phyloP scores from a whole-genome alignment of 1,140 invertebrate genomes.

The Hermatobates lingyangjiaoensis region DNA sequence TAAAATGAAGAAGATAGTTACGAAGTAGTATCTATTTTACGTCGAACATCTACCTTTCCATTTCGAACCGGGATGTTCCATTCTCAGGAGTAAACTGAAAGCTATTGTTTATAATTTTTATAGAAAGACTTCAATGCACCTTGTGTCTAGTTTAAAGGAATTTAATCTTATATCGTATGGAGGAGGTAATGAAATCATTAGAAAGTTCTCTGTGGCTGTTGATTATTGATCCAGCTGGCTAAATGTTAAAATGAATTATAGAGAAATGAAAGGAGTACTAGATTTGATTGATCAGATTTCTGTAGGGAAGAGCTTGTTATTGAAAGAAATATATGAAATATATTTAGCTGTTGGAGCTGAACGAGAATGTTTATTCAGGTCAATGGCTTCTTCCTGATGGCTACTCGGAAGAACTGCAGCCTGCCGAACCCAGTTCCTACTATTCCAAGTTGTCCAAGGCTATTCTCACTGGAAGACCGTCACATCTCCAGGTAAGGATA shows the following conservation, averaged over 20 bases:
- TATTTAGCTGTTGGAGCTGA: background rate
- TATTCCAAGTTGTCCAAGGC: constrained; percentile 7
- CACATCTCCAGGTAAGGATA: constrained; percentile 7
- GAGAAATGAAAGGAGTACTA: background rate
- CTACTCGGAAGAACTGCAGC: constrained; percentile 2
- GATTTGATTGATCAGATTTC: background rate
- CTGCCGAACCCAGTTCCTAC: constrained; percentile 3
- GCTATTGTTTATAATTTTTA: too few relatives aligned
- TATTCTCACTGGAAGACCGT: constrained; percentile 9
- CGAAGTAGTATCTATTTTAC: too few relatives aligned
- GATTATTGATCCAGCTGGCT: background rate
- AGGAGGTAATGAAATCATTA: too few relatives aligned
- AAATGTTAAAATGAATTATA: background rate
- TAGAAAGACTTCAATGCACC: too few relatives aligned
- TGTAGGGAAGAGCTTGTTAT: background rate
- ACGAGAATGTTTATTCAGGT: background rate
- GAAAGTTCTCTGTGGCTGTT: background rate
- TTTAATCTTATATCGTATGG: too few relatives aligned
- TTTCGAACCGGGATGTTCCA: too few relatives aligned
- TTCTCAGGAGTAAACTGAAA: too few relatives aligned
- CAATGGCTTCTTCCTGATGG: constrained; percentile 8
- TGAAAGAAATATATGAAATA: background rate
- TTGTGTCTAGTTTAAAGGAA: too few relatives aligned
- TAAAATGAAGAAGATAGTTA: too few relatives aligned
- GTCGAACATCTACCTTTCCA: too few relatives aligned